These are phyloP conservation scores for Apostichopus japonicus DNA, from an alignment of 35 echinoderm and acorn worm species.

Conservation along the genomic window DNA sequence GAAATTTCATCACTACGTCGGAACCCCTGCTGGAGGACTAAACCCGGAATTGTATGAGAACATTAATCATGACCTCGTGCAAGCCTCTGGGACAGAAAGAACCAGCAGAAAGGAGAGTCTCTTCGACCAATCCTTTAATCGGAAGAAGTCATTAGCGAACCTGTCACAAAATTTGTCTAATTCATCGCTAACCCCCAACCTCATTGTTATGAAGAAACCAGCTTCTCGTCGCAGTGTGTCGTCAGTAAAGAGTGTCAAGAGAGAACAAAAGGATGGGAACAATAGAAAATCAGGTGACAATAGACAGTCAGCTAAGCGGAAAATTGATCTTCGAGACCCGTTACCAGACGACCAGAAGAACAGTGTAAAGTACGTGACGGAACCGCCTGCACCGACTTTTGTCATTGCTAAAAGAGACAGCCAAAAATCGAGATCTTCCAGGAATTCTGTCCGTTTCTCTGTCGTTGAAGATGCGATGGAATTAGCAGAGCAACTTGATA, in stretches of 20 bases:
- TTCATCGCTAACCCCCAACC: neutral
- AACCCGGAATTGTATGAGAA: neutral
- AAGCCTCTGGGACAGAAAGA: neutral
- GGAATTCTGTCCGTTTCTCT: slow-evolving; percentile 19
- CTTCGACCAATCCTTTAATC: neutral
- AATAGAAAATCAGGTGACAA: neutral
- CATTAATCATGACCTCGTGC: slow-evolving; percentile 10
- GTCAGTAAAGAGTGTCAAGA: neutral
- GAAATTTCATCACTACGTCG: slow-evolving; percentile 14
- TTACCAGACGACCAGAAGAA: slow-evolving; percentile 8
- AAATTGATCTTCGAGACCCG: slow-evolving; percentile 5
- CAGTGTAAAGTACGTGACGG: neutral
- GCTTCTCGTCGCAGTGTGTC: neutral
- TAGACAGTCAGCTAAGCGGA: neutral
- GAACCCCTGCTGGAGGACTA: neutral
- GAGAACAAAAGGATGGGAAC: slow-evolving; percentile 1
- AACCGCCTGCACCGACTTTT: neutral
- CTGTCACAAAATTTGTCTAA: neutral
- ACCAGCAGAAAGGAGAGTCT: neutral
- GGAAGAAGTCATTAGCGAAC: slow-evolving; percentile 18
- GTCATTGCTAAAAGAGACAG: slow-evolving; percentile 19
- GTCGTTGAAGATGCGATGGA: slow-evolving; percentile 28
- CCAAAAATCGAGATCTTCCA: neutral
- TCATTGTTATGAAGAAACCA: slow-evolving; percentile 33
- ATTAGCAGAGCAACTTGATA: slow-evolving; percentile 11